Base-by-base conservation (phyloP, 2,888 invertebrate genomes). In the Rhyacophila evoluta region DNA sequence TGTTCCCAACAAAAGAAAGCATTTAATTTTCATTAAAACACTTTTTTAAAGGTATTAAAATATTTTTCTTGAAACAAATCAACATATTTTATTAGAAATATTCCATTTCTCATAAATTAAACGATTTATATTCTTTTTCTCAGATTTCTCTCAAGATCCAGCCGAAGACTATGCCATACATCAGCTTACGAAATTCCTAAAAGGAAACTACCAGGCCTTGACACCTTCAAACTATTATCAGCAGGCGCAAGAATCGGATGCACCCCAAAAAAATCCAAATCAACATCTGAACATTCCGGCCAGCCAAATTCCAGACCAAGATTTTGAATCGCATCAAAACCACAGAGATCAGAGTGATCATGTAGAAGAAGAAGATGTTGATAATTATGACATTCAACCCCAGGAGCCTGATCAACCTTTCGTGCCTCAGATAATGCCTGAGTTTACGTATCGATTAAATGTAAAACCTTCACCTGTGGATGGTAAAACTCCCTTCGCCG, bases 401-500 rank as follows among this genome's bases (percentile, higher is more conserved):
- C 39, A 6, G 4, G 39, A 39, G 3, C 39, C 15, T 6, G 39
- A 39, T 39, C 39, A 39, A 12, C 15, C 39, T 39, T 39, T 12
- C 39, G 39, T 12, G 15, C 39, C 39, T 12, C 39, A n/a, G n/a
- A 39, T 15, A 39, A 15, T 39, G 15, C 79, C 79, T 36, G 79
- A 79, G 15, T 79, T 79, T 12, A 75, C 71, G 12, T 79, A 75
- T 28, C 11, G 38, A 10, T 36, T 75, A 36, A 29, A 55, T 12
- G 70, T 33, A 41, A 72, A 27, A 39, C 28, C 6, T n/a, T 6
- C 15, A 70, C 70, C 29, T 15, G 4, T 69, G 37, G 74, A 75
- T 15, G 28, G 28, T 11, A 25, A 38, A 33, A 72, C 70, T n/a
- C 81, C 78, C 0, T 81, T 81, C 15, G 81, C 81, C 0, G 75